Percentiles rank a stretch among this genome's conserved stretches.
These are phyloP conservation scores for Gasterosteus nipponicus DNA, from an alignment of 2,113 vertebrate species.

Conservation along the genomic window DNA sequence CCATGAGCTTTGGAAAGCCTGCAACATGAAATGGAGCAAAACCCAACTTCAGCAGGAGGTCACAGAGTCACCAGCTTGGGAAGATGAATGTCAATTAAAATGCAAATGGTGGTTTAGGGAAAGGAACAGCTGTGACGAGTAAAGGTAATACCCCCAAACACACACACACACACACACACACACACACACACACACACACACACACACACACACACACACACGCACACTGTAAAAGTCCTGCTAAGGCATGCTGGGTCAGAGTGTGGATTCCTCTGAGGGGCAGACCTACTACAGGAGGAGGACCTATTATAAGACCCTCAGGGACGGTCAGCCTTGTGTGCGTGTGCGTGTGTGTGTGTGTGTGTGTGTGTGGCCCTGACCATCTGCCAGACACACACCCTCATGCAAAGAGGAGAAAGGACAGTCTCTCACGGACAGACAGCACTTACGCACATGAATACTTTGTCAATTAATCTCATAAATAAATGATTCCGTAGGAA, in stretches of 20 bases:
- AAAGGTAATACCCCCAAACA: conserved; percentile 39
- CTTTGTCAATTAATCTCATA: conserved; percentile 14
- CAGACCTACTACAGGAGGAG: conserved; percentile 50
- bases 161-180: conserved; percentile 44
- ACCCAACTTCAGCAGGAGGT: conserved; percentile 6
- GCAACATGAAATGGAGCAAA: conserved; percentile 5
- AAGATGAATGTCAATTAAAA: conserved; percentile 61
- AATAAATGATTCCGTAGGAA: conserved; percentile 29
- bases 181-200: conserved; percentile 46
- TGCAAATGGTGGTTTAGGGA: conserved; percentile 55
- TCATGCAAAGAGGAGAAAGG: conserved; percentile 55
- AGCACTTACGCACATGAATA: conserved; percentile 27
- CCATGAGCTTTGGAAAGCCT: neutral
- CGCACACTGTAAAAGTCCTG: conserved; percentile 56
- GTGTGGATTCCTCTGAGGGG: conserved; percentile 64
- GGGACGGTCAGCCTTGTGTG: conserved; percentile 64
- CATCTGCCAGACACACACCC: conserved; percentile 72
- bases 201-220: conserved; percentile 41
- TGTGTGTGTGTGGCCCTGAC: conserved; percentile 65
- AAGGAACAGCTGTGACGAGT: conserved; percentile 60
- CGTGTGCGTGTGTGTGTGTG: conserved; percentile 35
- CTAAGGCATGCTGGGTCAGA: conserved; percentile 65
- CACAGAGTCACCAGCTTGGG: conserved; percentile 23
- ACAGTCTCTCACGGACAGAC: conserved; percentile 46
- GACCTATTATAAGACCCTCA: conserved; percentile 63